A percentile compares a stretch with the other conserved stretches of the same genome.
These are phyloP conservation scores for Pseudocheirus occidentalis DNA, from an alignment of 2,797 vertebrate genomes.

Conservation along the genomic window DNA sequence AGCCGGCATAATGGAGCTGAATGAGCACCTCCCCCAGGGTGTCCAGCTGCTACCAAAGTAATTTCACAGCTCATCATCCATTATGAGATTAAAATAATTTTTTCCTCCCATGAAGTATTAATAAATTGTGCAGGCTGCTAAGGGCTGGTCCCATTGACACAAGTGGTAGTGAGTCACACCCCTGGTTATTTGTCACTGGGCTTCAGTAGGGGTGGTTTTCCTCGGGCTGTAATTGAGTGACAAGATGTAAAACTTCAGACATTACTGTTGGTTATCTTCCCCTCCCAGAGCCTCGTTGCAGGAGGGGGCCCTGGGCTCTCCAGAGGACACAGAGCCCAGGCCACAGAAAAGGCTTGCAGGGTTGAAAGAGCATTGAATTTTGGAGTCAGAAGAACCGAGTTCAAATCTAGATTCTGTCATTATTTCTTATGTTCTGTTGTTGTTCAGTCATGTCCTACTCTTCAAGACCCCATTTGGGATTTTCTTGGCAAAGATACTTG, in stretches of 20 bases:
- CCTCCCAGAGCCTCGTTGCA: not conserved
- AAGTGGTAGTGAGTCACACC: conserved; percentile 78
- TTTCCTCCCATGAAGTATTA: conserved; percentile 80
- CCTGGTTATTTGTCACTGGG: conserved; percentile 81
- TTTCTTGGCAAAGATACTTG: not conserved
- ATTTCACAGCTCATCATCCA: conserved; percentile 82
- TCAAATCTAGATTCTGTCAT: not conserved
- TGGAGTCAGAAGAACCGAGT: not conserved
- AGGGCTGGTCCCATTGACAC: conserved; percentile 78
- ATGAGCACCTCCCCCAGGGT: conserved; percentile 77
- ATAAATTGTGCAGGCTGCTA: conserved; percentile 79
- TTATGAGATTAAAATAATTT: conserved; percentile 80
- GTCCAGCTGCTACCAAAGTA: conserved; percentile 80
- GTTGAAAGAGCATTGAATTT: too few relatives aligned
- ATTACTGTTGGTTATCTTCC: conserved; percentile 64
- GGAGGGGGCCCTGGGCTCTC: conserved; percentile 25
- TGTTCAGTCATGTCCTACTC: not conserved
- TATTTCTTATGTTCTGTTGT: not conserved
- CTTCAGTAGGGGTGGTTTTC: conserved; percentile 73
- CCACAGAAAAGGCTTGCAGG: too few relatives aligned
- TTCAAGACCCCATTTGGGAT: not conserved
- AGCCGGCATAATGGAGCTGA: conserved; percentile 78
- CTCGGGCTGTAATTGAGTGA: conserved; percentile 74
- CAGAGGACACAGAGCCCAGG: not conserved
- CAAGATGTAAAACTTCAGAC: conserved; percentile 66